Evolutionary conservation across 92 coral and sea anemone genomes (phyloP).

Genomic region (Bergia puertoricense): DNA sequence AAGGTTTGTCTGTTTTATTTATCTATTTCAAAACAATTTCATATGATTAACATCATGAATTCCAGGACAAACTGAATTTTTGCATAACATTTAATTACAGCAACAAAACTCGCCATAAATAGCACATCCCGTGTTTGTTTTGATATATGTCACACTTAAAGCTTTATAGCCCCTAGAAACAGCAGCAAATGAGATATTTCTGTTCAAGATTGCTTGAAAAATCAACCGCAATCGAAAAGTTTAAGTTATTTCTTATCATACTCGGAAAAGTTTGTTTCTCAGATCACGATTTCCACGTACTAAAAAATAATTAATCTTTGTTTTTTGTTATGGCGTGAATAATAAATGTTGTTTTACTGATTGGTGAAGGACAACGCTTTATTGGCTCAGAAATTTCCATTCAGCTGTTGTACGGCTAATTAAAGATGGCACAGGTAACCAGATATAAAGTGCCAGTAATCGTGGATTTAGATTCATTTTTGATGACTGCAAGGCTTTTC

Average conservation of each 20-base stretch:
- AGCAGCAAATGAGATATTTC: too few species aligned
- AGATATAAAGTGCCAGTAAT: background rate
- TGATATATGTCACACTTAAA: background rate
- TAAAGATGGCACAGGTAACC: background rate
- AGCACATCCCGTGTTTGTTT: background rate
- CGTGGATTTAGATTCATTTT: background rate
- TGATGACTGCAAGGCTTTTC: background rate
- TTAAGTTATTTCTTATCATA: background rate
- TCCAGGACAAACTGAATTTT: background rate
- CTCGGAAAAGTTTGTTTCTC: background rate
- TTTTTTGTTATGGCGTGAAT: background rate
- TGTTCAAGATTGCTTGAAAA: background rate
- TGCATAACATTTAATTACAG: background rate
- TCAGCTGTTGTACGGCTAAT: slow-evolving; percentile 2
- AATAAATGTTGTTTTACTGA: background rate
- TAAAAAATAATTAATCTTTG: background rate
- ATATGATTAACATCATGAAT: background rate
- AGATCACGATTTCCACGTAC: background rate
- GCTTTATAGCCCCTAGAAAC: background rate
- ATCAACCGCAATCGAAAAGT: background rate
- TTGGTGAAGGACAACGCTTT: background rate
- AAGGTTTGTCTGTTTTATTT: background rate
- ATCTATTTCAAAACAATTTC: too few species aligned
- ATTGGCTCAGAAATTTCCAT: background rate
- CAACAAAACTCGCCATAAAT: background rate